Evolutionary conservation across 2,888 invertebrate species (phyloP), one percentile per base, ranked within the genome.

Genomic region (Xylocampa areola): DNA sequence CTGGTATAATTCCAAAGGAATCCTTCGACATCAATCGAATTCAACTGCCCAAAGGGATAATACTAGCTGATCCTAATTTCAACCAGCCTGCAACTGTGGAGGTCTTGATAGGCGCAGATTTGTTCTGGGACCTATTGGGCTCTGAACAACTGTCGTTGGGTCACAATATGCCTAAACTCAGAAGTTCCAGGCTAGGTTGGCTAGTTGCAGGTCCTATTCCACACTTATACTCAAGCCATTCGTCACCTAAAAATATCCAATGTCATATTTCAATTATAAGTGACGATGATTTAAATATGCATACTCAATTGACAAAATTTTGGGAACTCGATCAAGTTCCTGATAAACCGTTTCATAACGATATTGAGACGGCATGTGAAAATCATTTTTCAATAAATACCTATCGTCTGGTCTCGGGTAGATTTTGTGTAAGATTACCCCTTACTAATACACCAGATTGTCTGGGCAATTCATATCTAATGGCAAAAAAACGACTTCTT

Each of bases 101-200:
- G 11, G 39, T 69, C 16, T 40, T 70, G 4, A 63, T 68, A 14
- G 65, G 70, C 4, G 51, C 66, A 4, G 69, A 69, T 23, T 13
- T 59, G 6, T 62, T 74, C 17, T 66, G 71, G 61, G 61, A 72
- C 5, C 16, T 71, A 6, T 30, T 68, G 16, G 59, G 58, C 25
- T 21, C 19, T 4, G 14, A 62, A 35, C 66, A 62, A 23, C 41
- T 40, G 5, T 29, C 43, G 6, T 11, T 68, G 30, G 65, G 63
- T 2, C 1, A 27, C 2, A 36, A 47, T 7, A 55, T 44, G 7
- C 62, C 45, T n/a, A 57, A 25, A 1, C 41, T 70, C 37, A 47
- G 33, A 1, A 55, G 45, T 32, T 54, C 62, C 7, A 60, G 60
- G 29, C 43, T 70, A 6, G 61, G 60, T n/a, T 67, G 64, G 64